These are phyloP conservation scores for Stenurella melanura DNA, from an alignment of 2,888 invertebrate genomes.

Conservation along the genomic window DNA sequence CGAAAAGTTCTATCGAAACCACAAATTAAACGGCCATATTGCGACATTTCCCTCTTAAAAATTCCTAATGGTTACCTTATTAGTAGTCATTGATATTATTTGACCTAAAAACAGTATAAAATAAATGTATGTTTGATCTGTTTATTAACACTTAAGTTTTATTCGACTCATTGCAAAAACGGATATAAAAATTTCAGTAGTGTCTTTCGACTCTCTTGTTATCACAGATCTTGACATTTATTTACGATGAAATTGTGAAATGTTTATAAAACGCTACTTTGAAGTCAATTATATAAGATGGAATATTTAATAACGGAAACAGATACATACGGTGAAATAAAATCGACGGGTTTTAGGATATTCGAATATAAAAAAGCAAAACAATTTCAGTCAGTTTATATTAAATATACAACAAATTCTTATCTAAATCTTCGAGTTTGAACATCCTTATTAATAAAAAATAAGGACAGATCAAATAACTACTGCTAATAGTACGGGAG, in stretches of 20 bases:
- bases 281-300: not conserved
- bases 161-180: not conserved
- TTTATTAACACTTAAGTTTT: not conserved
- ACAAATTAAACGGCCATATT: not conserved
- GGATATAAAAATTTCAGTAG: not conserved
- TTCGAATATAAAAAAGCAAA: too few relatives aligned
- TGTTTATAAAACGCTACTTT: not conserved
- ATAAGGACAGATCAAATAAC: too few relatives aligned
- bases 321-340: not conserved
- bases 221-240: not conserved
- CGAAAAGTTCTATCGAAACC: not conserved
- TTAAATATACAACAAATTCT: too few relatives aligned
- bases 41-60: not conserved
- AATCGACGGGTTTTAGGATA: too few relatives aligned
- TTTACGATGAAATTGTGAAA: not conserved
- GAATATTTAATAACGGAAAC: not conserved
- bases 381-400: too few relatives aligned
- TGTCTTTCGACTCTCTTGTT: not conserved
- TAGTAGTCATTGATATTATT: not conserved
- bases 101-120: not conserved
- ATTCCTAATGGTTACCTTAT: not conserved
- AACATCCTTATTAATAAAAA: too few relatives aligned
- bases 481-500: too few relatives aligned
- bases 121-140: not conserved
- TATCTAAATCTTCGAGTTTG: too few relatives aligned